phyloP scores from a whole-genome alignment of 2,113 vertebrate genomes.

The Chaetodon trifascialis region DNA sequence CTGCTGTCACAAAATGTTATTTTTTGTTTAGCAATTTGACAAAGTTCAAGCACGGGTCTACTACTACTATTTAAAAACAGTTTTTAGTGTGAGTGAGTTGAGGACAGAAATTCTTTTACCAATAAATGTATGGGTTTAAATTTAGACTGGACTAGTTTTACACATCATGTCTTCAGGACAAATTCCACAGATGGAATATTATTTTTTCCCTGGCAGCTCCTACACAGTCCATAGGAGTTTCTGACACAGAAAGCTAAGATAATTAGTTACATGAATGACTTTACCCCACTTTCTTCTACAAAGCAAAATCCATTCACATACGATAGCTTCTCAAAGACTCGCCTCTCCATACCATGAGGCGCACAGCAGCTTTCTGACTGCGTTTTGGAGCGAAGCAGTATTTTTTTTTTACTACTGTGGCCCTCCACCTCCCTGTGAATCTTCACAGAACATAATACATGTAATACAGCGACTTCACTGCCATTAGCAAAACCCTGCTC shows the following conservation, averaged over 20 bases:
- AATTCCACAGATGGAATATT: neutral
- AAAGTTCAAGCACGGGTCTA: neutral
- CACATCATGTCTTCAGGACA: neutral
- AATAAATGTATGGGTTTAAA: neutral
- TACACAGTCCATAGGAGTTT: neutral
- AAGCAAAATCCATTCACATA: neutral
- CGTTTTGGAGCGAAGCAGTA: conserved; percentile 1
- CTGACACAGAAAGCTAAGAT: neutral
- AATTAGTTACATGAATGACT: neutral
- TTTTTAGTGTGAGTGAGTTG: neutral
- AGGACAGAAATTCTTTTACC: conserved; percentile 2
- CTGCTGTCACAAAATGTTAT: neutral
- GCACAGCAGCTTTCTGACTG: conserved; percentile 8
- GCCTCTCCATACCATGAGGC: conserved; percentile 4
- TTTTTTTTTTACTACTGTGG: conserved; percentile 16
- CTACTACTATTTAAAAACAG: neutral
- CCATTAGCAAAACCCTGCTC: conserved; percentile 2
- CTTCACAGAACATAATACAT: conserved; percentile 3
- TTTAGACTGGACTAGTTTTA: neutral
- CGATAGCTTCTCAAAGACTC: neutral
- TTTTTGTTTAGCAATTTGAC: neutral
- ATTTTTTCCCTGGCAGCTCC: neutral
- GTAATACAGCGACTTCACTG: conserved; percentile 13
- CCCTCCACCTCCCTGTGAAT: conserved; percentile 13
- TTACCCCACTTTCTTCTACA: neutral